Base-by-base conservation (phyloP, 1,140 invertebrate genomes). In the Leguminivora glycinivorella region DNA sequence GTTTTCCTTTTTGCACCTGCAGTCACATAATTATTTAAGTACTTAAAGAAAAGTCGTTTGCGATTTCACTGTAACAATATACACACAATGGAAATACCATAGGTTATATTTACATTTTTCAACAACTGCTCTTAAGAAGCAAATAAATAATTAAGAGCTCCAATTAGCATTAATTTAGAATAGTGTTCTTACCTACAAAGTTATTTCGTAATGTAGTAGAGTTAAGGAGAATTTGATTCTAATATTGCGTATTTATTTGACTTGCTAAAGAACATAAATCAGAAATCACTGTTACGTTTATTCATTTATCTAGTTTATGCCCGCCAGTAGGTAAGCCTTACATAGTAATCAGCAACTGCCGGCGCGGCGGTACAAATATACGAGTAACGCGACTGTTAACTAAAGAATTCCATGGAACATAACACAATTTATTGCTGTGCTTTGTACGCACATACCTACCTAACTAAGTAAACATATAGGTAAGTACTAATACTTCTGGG, bases 281-380 rank as follows among this genome's bases (percentile, higher is more conserved):
- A 60, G 12, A 60, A 60, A 26, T 60, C 58, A 31, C 25, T 63
- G 58, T n/a, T 29, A 63, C 58, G 26, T 34, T 63, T 63, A 63
- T 63, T n/a, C 29, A 63, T 63, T 63, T 31, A 63, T 63, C 58
- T 63, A 63, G 58, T 63, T 63, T 63, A 63, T 63, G 29, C 58
- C 58, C 58, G 58, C 12, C 58, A 63, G 58, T 63, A 63, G 58
- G 58, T 63, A 34, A 63, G 58, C 58, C 58, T 63, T 63, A 63
- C 58, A 63, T 63, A 63, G 58, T 63, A 63, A 63, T 63, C 58
- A 63, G 47, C 47, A 52, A 52, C 19, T 2, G 47, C 47, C 19
- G 19, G 47, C 47, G 47, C 47, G 47, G 47, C 47, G 19, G 2
- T 19, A 52, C 47, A 52, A 52, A 52, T 52, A 22, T 22, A n/a